Percentiles rank a stretch among this genome's conserved stretches.
These are phyloP conservation scores for Diglossa cyanea DNA, from an alignment of 2,797 vertebrate genomes.

Conservation along the genomic window DNA sequence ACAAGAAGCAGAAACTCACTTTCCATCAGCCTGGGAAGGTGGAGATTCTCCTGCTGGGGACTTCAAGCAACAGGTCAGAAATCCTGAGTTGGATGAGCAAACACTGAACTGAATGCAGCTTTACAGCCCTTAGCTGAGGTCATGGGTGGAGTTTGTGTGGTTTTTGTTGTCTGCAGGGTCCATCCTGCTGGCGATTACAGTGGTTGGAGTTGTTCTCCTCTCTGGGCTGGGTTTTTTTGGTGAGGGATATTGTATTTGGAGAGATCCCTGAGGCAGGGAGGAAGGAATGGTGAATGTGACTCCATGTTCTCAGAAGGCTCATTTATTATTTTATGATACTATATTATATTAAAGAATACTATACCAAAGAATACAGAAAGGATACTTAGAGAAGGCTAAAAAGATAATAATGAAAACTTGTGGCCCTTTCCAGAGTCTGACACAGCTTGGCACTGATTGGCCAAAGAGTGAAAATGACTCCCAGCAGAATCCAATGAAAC, in stretches of 20 bases:
- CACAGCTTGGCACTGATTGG: neutral
- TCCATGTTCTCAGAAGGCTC: neutral
- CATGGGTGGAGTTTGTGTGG: neutral
- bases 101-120: neutral
- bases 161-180: neutral
- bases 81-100: neutral
- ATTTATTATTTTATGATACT: neutral
- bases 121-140: neutral
- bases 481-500: neutral
- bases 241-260: neutral
- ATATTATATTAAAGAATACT: neutral
- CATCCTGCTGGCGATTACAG: neutral
- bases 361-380: neutral
- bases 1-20: neutral
- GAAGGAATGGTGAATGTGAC: neutral
- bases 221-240: neutral
- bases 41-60: neutral
- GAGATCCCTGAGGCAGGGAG: neutral
- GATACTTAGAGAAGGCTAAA: neutral
- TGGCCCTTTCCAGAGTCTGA: neutral
- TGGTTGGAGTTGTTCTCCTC: neutral
- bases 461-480: neutral
- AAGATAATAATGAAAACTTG: neutral
- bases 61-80: neutral
- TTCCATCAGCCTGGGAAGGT: neutral